Evolutionary conservation across 1,140 invertebrate genomes (phyloP).

Genomic region (Macrostomum lignano): DNA sequence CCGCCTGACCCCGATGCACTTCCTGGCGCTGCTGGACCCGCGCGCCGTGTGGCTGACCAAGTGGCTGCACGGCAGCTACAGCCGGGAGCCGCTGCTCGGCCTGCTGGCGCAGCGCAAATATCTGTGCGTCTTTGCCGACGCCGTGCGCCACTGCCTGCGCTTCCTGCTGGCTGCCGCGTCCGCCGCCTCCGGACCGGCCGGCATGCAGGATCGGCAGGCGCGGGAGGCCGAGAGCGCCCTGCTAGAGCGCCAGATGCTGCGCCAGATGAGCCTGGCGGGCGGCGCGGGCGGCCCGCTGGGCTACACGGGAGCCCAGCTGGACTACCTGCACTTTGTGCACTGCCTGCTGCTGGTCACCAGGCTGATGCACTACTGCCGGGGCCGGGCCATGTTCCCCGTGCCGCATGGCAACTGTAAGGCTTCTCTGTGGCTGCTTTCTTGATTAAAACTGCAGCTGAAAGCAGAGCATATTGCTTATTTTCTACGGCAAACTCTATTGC

Average conservation of each 20-base stretch:
- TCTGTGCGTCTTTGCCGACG: conserved; percentile 13
- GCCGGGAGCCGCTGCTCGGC: conserved; percentile 14
- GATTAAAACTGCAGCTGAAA: too few relatives aligned
- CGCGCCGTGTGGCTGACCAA: conserved; percentile 24
- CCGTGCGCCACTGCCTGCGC: background rate
- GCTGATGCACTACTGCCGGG: too few relatives aligned
- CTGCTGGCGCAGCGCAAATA: conserved; percentile 15
- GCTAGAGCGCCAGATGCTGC: background rate
- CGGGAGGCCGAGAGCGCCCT: conserved; percentile 1
- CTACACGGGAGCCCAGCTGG: conserved; percentile 17
- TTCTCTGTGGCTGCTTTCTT: too few relatives aligned
- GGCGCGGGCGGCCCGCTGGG: conserved; percentile 1
- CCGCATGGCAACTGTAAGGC: too few relatives aligned
- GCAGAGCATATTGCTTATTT: too few relatives aligned
- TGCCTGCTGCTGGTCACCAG: too few relatives aligned
- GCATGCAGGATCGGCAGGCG: background rate
- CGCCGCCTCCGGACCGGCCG: background rate
- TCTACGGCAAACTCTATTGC: too few relatives aligned
- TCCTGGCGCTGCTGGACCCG: conserved; percentile 21
- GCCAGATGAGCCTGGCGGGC: background rate
- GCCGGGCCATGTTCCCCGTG: too few relatives aligned
- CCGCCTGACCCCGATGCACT: conserved; percentile 17
- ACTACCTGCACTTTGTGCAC: conserved; percentile 24
- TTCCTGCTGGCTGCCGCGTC: background rate
- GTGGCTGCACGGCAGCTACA: conserved; percentile 27